Evolutionary conservation across 2,113 vertebrate genomes (phyloP), one percentile per base, ranked within the genome.

Genomic region (Mormoops blainvillei): DNA sequence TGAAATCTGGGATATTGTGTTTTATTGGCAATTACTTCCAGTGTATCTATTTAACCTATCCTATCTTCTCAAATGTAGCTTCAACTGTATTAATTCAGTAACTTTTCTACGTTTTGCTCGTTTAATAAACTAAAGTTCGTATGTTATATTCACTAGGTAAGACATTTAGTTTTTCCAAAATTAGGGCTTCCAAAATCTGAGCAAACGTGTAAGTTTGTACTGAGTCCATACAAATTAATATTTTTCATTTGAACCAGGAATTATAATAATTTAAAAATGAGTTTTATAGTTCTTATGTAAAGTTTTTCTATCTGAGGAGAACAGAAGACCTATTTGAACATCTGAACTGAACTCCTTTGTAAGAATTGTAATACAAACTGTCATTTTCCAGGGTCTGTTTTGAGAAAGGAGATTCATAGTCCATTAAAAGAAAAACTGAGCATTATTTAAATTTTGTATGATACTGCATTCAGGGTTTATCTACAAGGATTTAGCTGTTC

Each of bases 241-340:
- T 63, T 96, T 96, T 94, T 90, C 38, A 65, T 88, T 95, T 97
- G 86, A 96, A 54, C 54, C 22, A 88, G 28, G 20, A 26, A 56
- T 80, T 88, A 9, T 80, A 22, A 48, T 68, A 52, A 90, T 84
- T 97, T 96, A 87, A 41, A 50, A 95, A 63, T 73, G 71, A 87
- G 19, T 31, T 24, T 92, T 85, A 7, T 68, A 68, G 45, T 92
- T 90, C 54, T 93, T 68, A 41, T 52, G 36, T 93, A 52, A 87
- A 43, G 28, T 89, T 58, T 68, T 84, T 63, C 33, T 90, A 18
- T 81, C 63, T 87, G 65, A 83, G 5, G 87, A 86, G 54, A 78
- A 63, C 65, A 93, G 45, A 89, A 31, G 19, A 87, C 43, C 70
- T 92, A 65, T 48, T 48, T 96, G 52, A 92, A 73, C 78, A 68